phyloP scores from a whole-genome alignment of 2,113 vertebrate genomes.

The Turnix velox region DNA sequence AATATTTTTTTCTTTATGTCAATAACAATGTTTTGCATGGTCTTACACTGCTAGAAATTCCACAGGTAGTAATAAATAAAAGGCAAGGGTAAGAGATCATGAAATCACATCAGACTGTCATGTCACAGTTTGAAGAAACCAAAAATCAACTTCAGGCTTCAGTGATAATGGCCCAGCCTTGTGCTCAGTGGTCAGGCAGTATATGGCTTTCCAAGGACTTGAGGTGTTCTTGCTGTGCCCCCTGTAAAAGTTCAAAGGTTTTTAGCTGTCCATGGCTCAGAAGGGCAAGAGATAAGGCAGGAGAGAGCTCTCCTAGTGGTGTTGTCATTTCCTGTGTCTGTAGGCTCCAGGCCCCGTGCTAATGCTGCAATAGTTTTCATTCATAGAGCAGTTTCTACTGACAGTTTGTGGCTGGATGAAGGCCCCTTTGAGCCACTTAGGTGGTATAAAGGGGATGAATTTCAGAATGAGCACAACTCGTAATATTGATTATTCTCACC shows the following conservation, averaged over 20 bases:
- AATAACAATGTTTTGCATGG: not conserved
- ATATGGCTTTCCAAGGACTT: not conserved
- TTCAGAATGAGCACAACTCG: not conserved
- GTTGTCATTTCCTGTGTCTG: not conserved
- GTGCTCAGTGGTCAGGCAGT: rapidly evolving
- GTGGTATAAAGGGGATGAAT: not conserved
- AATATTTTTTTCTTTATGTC: not conserved
- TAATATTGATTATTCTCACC: not conserved
- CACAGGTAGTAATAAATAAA: too few species aligned
- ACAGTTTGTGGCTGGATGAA: not conserved
- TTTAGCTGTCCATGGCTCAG: not conserved
- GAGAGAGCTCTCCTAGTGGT: not conserved
- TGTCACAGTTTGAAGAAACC: not conserved
- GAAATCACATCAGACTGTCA: too few species aligned
- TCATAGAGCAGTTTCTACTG: not conserved
- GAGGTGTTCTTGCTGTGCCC: not conserved
- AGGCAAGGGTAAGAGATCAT: rapidly evolving
- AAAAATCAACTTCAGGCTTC: not conserved
- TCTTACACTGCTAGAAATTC: not conserved
- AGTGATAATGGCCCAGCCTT: not conserved
- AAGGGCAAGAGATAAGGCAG: not conserved
- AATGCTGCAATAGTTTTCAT: not conserved
- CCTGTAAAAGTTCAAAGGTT: not conserved
- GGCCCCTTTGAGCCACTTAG: not conserved
- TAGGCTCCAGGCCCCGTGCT: not conserved